A percentile compares a stretch with the other conserved stretches of the same genome.
phyloP scores from a whole-genome alignment of 2,888 invertebrate species.

The Rhorus exstirpatorius region DNA sequence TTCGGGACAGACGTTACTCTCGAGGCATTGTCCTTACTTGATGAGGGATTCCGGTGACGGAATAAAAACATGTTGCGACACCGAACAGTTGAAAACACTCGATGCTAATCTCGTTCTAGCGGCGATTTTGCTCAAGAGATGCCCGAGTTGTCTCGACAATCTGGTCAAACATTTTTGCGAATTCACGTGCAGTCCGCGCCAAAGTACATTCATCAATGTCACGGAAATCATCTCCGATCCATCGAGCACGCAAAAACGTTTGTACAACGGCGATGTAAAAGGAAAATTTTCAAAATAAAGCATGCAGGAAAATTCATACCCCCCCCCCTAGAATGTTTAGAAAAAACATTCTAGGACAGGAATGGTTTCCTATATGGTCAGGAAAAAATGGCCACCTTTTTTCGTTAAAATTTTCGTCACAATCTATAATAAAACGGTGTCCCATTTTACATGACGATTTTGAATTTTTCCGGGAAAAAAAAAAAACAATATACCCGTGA shows the following conservation, averaged over 20 bases:
- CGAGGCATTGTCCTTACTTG: conserved; percentile 90
- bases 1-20: conserved; percentile 87
- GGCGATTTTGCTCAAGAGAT: conserved; percentile 90
- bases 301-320: no score
- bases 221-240: conserved; percentile 81
- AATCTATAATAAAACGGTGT: no score
- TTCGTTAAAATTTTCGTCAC: no score
- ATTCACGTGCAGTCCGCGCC: conserved; percentile 93
- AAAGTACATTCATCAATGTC: conserved; percentile 91
- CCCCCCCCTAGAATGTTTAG: no score
- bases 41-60: conserved; percentile 81
- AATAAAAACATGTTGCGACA: conserved; percentile 90
- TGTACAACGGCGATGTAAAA: conserved; percentile 38
- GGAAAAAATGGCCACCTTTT: no score
- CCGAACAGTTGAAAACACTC: conserved; percentile 89
- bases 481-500: no score
- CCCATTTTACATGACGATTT: no score
- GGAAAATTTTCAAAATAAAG: no score
- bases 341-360: no score
- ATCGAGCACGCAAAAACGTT: conserved; percentile 72
- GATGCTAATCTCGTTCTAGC: conserved; percentile 88
- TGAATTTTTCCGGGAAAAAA: no score
- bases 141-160: conserved; percentile 96
- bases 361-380: no score
- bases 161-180: conserved; percentile 94